phyloP scores from a whole-genome alignment of 1,140 invertebrate species.

The Phymorhynchus buccinoides region DNA sequence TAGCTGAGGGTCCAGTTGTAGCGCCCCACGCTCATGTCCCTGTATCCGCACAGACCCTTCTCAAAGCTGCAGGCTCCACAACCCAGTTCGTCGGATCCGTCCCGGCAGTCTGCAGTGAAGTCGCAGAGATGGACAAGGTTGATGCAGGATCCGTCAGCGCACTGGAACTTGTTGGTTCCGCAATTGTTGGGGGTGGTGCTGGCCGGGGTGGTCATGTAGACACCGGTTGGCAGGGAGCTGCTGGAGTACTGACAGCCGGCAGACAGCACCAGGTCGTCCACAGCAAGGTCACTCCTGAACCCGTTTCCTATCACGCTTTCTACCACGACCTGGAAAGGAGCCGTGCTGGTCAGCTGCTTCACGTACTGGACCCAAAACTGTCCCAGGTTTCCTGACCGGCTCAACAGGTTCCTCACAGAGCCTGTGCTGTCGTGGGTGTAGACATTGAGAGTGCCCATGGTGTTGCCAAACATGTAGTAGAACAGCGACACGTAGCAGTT shows the following conservation, averaged over 20 bases:
- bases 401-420: conserved; percentile 53
- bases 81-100: conserved; percentile 67
- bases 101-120: conserved; percentile 60
- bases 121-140: conserved; percentile 57
- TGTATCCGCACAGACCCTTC: conserved; percentile 65
- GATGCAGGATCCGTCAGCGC: conserved; percentile 59
- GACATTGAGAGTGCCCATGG: conserved; percentile 65
- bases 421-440: conserved; percentile 54
- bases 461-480: conserved; percentile 72
- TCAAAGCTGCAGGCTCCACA: conserved; percentile 71
- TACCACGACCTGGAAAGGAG: conserved; percentile 64
- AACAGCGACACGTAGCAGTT: conserved; percentile 64
- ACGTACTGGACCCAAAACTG: conserved; percentile 64
- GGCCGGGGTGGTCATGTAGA: conserved; percentile 51
- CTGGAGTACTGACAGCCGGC: conserved; percentile 56
- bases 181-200: conserved; percentile 55
- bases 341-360: conserved; percentile 43
- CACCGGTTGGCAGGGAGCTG: conserved; percentile 52
- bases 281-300: conserved; percentile 63
- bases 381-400: conserved; percentile 59
- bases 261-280: conserved; percentile 65
- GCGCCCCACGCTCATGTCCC: conserved; percentile 64
- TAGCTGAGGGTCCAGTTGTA: conserved; percentile 62
- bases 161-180: conserved; percentile 54
- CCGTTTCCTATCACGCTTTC: conserved; percentile 55